Percentiles rank a stretch among this genome's conserved stretches.
These are phyloP conservation scores for Trinectes maculatus DNA, from an alignment of 2,113 vertebrate species.

Conservation along the genomic window DNA sequence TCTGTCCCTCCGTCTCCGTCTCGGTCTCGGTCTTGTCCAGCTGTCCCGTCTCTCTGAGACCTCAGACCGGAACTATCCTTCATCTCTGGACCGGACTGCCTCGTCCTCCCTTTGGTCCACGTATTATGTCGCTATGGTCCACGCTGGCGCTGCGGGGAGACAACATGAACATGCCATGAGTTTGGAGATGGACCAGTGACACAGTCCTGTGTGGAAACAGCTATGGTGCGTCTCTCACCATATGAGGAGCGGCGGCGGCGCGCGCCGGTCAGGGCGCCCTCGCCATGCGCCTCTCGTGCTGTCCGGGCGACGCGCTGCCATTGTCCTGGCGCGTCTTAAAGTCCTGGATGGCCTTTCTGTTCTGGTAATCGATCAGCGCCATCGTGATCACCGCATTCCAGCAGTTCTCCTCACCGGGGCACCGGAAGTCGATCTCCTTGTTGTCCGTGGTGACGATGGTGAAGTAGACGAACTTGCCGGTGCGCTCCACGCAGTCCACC, in stretches of 20 bases:
- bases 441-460: slow-evolving; percentile 95
- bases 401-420: slow-evolving; percentile 87
- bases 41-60: slow-evolving; percentile 23
- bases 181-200: not conserved
- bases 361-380: slow-evolving; percentile 97
- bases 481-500: slow-evolving; percentile 97
- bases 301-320: slow-evolving; percentile 80
- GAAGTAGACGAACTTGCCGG: slow-evolving; percentile 96
- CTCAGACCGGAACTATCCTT: slow-evolving; percentile 70
- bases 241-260: slow-evolving; percentile 62
- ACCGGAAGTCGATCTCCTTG: slow-evolving; percentile 97
- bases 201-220: no score
- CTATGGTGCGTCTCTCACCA: slow-evolving; percentile 68
- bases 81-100: slow-evolving; percentile 75
- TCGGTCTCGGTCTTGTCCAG: slow-evolving; percentile 11
- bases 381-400: slow-evolving; percentile 97
- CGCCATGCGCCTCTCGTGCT: slow-evolving; percentile 83
- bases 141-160: slow-evolving; percentile 40
- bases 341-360: slow-evolving; percentile 91
- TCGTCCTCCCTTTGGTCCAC: slow-evolving; percentile 78
- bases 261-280: slow-evolving; percentile 87
- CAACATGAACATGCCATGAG: not conserved
- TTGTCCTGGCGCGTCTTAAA: slow-evolving; percentile 89
- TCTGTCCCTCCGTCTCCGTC: no score
- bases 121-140: slow-evolving; percentile 69